Conservation (phyloP, 2,888 invertebrate species). For the Hypomecis punctinalis region DNA sequence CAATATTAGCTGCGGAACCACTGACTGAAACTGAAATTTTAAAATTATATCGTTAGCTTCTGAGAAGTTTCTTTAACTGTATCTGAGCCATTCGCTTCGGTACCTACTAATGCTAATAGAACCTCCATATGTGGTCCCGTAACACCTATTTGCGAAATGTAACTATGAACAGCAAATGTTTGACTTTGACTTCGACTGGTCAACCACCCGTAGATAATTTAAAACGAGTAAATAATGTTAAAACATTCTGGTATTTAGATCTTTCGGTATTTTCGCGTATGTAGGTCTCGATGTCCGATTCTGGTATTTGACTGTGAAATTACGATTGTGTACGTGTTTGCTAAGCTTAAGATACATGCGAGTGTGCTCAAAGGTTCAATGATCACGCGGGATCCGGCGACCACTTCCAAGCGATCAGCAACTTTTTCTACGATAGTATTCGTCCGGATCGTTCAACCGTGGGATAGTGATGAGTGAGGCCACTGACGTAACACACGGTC, state of each 20-base stretch:
- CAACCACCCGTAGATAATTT: constrained; percentile 36
- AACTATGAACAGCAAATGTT: constrained; percentile 26
- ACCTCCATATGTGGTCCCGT: constrained; percentile 16
- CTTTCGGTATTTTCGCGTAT: constrained; percentile 39
- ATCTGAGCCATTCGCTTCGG: background rate
- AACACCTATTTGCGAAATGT: constrained; percentile 27
- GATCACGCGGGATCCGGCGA: constrained; percentile 58
- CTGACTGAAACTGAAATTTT: background rate
- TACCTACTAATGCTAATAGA: constrained; percentile 15
- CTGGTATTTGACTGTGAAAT: constrained; percentile 65
- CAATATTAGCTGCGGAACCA: background rate
- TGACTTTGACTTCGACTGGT: constrained; percentile 20
- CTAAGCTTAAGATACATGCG: constrained; percentile 56
- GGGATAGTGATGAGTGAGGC: constrained; percentile 61
- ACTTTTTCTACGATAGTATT: constrained; percentile 64
- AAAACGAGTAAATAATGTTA: constrained; percentile 33
- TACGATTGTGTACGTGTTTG: constrained; percentile 60
- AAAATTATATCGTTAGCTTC: constrained; percentile 2
- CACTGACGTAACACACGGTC: constrained; percentile 57
- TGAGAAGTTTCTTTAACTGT: constrained; percentile 11
- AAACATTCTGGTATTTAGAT: constrained; percentile 26
- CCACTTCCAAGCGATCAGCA: constrained; percentile 50
- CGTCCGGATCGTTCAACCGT: constrained; percentile 60
- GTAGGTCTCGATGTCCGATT: constrained; percentile 50
- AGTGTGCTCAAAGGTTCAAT: constrained; percentile 65